Conservation (phyloP, 2,113 vertebrate species). For the Platysternon megacephalum region DNA sequence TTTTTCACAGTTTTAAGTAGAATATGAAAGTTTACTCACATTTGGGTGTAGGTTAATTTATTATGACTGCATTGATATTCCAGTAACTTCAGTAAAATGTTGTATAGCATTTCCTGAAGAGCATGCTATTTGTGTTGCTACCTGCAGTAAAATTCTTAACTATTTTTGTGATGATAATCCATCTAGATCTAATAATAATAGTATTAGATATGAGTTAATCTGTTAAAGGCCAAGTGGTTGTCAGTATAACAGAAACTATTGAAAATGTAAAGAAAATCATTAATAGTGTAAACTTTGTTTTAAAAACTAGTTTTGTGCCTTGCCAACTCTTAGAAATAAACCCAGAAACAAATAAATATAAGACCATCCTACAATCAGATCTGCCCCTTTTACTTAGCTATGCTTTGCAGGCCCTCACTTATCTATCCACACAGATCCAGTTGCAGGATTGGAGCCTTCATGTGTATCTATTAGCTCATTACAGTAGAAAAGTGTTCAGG, state of each 20-base stretch:
- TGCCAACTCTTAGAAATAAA: not conserved
- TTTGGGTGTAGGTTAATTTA: not conserved
- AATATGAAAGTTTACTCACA: not conserved
- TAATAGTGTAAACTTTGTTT: constrained; percentile 20
- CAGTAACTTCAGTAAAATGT: not conserved
- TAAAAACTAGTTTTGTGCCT: not conserved
- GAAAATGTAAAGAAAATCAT: not conserved
- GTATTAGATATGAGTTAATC: not conserved
- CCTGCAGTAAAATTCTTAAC: constrained; percentile 17
- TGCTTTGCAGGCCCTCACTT: constrained; percentile 52
- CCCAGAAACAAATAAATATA: not conserved
- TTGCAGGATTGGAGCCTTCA: constrained; percentile 68
- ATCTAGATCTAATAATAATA: not conserved
- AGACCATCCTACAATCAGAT: not conserved
- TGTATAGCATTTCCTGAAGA: not conserved
- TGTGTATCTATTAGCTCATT: constrained; percentile 52
- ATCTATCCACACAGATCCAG: constrained; percentile 54
- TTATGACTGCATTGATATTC: not conserved
- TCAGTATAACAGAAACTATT: not conserved
- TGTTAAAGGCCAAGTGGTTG: not conserved
- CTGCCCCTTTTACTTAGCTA: not conserved
- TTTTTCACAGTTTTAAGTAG: not conserved
- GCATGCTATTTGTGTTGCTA: not conserved
- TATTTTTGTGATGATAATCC: not conserved
- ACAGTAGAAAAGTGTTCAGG: not conserved